A percentile compares a stretch with the other conserved stretches of the same genome.
These are phyloP conservation scores for Chalcis sispes DNA, from an alignment of 2,888 invertebrate genomes.

Conservation along the genomic window DNA sequence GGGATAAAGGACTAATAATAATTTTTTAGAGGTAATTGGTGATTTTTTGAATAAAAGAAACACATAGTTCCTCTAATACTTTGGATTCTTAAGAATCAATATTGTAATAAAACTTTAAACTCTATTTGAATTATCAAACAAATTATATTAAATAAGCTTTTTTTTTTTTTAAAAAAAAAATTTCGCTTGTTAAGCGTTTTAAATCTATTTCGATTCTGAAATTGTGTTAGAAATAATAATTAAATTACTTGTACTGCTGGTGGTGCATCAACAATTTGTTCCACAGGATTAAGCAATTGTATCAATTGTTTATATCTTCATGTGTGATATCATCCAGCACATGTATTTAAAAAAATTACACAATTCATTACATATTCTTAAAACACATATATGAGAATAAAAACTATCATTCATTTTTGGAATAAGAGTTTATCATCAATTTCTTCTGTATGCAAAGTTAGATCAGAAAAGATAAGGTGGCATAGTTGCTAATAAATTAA, in stretches of 20 bases:
- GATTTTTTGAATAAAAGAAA: constrained; percentile 8
- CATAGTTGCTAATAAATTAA: constrained; percentile 6
- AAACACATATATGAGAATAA: constrained; percentile 27
- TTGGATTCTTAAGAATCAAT: constrained; percentile 29
- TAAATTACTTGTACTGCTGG: constrained; percentile 46
- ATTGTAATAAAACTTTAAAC: constrained; percentile 29
- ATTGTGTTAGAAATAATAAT: constrained; percentile 41
- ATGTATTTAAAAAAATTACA: constrained; percentile 32
- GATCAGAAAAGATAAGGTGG: constrained; percentile 26
- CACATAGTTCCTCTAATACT: constrained; percentile 23
- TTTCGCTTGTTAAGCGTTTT: constrained; percentile 24
- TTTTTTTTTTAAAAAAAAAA: constrained; percentile 22
- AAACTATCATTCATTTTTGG: constrained; percentile 10
- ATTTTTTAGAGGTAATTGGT: constrained; percentile 32
- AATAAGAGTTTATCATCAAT: constrained; percentile 5
- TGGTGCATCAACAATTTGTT: constrained; percentile 49
- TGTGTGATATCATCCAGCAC: constrained; percentile 50
- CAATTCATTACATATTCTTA: constrained; percentile 34
- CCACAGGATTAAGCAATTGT: constrained; percentile 49
- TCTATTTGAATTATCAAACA: constrained; percentile 29
- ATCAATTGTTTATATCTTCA: constrained; percentile 54
- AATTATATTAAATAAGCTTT: constrained; percentile 29
- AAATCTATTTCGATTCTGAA: constrained; percentile 48
- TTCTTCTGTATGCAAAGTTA: constrained; percentile 16
- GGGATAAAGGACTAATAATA: constrained; percentile 27